phyloP scores from a whole-genome alignment of 2,113 vertebrate species.

The Dipodomys stephensi region DNA sequence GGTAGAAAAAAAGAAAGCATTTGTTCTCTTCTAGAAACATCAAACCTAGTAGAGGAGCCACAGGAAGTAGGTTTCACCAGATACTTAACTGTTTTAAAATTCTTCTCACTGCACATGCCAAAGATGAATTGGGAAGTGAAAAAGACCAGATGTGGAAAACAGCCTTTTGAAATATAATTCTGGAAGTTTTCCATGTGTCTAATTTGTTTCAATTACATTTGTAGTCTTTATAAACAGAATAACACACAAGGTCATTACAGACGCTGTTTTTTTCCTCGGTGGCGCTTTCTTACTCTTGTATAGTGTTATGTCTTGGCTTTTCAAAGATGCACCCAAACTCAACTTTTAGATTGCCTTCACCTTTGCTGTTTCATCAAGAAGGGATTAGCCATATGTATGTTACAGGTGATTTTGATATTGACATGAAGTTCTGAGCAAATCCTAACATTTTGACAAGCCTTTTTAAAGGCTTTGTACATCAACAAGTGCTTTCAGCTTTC shows the following conservation, averaged over 20 bases:
- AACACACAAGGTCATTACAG: background rate
- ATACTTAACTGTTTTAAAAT: background rate
- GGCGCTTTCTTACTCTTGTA: background rate
- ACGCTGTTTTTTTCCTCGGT: too few species aligned
- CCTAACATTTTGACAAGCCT: background rate
- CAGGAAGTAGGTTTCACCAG: background rate
- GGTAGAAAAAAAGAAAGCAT: too few species aligned
- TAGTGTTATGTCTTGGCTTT: background rate
- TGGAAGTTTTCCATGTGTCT: background rate
- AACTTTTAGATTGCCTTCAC: background rate
- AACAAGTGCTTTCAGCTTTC: background rate
- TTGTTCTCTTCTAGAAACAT: background rate
- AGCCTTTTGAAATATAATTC: background rate
- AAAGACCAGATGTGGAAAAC: background rate
- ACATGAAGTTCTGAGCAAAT: constrained; percentile 37
- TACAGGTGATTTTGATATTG: constrained; percentile 26
- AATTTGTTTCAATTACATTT: background rate
- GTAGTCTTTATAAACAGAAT: background rate
- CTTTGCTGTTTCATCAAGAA: background rate
- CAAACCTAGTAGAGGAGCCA: background rate
- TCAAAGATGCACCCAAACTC: background rate
- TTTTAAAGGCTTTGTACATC: background rate
- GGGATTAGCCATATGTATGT: background rate
- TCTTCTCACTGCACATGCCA: background rate
- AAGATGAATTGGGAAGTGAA: background rate